phyloP scores from a whole-genome alignment of 2,888 invertebrate genomes.

The Ectropis crepuscularia region DNA sequence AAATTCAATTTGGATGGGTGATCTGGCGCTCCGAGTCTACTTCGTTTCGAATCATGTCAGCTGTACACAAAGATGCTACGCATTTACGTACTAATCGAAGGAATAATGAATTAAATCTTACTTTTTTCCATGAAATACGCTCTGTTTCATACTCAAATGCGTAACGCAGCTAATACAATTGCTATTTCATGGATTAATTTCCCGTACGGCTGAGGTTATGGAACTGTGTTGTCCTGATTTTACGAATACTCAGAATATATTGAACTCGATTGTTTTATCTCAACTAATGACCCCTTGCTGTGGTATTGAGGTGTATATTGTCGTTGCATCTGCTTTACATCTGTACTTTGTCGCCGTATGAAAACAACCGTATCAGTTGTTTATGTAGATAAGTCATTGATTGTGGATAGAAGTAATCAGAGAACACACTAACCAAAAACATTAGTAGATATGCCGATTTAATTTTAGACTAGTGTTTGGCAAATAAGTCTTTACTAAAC shows the following conservation, averaged over 20 bases:
- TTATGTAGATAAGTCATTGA: constrained; percentile 61
- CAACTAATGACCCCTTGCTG: constrained; percentile 77
- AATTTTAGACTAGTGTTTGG: neutral
- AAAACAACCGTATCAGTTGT: constrained; percentile 74
- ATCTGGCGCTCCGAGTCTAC: constrained; percentile 74
- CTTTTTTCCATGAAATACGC: constrained; percentile 58
- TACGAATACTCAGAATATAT: constrained; percentile 73
- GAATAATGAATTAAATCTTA: constrained; percentile 78
- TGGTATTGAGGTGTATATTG: constrained; percentile 70
- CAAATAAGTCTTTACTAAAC: neutral
- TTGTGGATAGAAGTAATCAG: constrained; percentile 17
- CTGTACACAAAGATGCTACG: constrained; percentile 83
- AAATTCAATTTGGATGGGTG: constrained; percentile 47
- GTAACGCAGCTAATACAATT: constrained; percentile 53
- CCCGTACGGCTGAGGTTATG: constrained; percentile 79
- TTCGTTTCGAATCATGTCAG: constrained; percentile 79
- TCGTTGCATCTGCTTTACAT: constrained; percentile 48
- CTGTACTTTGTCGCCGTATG: constrained; percentile 51
- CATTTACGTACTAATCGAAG: constrained; percentile 66
- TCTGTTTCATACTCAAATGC: constrained; percentile 49
- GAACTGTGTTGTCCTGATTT: constrained; percentile 76
- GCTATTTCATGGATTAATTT: constrained; percentile 74
- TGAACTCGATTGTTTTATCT: constrained; percentile 67
- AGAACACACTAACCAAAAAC: constrained; percentile 19
- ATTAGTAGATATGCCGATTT: constrained; percentile 2